Base-by-base conservation (phyloP, 2,888 invertebrate species). In the Marasmarcha lunaedactyla region DNA sequence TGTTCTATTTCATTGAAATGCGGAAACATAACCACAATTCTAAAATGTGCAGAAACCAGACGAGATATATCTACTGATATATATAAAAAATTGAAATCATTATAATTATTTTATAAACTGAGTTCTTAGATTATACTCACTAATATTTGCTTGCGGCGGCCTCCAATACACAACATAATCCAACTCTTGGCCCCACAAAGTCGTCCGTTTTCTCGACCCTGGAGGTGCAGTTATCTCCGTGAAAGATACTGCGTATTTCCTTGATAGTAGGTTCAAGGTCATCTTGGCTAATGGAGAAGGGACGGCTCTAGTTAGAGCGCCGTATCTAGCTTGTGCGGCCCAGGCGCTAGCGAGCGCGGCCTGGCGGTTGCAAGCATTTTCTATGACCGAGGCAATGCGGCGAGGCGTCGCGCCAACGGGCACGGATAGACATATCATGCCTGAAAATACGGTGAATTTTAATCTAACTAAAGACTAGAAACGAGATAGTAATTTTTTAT, bases 81-180 rank as follows among this genome's bases (percentile, higher is more conserved):
- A n/a, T n/a, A n/a, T n/a, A n/a, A n/a, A n/a, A n/a, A n/a, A n/a
- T n/a, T n/a, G n/a, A n/a, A n/a, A n/a, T n/a, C n/a, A n/a, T n/a
- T n/a, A n/a, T n/a, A n/a, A n/a, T n/a, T n/a, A n/a, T n/a, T n/a
- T n/a, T n/a, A n/a, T n/a, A n/a, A n/a, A n/a, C n/a, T n/a, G n/a
- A n/a, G n/a, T n/a, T n/a, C n/a, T n/a, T n/a, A n/a, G n/a, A n/a
- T n/a, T n/a, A n/a, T 7, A 84, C 88, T 85, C 64, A 91, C 91
- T 88, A 46, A 90, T 90, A 64, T 91, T 91, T 39, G 90, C 90
- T 63, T 91, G 91, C 0, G 90, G 90, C 9, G 91, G 91, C 48
- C 90, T 77, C 90, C 90, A 91, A 55, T 90, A 90, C 39, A 91
- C 71, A 0, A 88, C 86, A 33, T 85, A 81, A 2, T 85, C 85